Evolutionary conservation across 2,113 vertebrate species (phyloP).

Genomic region (Callipepla squamata): DNA sequence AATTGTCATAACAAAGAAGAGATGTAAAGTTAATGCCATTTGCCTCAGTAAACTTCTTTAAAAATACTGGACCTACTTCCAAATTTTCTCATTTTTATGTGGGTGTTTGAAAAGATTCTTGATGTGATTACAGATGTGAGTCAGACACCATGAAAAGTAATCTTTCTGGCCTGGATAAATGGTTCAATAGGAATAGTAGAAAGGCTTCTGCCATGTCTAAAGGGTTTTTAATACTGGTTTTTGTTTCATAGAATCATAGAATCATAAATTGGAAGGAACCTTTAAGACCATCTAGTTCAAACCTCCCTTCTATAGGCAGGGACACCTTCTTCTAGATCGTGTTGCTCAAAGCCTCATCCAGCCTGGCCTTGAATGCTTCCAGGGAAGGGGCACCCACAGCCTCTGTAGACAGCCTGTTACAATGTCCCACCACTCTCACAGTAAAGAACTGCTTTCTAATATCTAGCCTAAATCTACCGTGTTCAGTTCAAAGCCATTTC

Average conservation of each 20-base stretch:
- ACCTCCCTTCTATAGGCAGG: too few relatives aligned
- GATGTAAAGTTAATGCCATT: fast-evolving
- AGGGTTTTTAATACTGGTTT: background rate
- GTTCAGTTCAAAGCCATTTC: too few relatives aligned
- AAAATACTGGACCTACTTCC: background rate
- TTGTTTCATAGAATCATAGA: background rate
- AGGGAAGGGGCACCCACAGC: too few relatives aligned
- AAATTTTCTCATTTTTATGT: background rate
- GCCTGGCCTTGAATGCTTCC: too few relatives aligned
- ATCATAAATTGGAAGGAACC: too few relatives aligned
- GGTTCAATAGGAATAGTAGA: background rate
- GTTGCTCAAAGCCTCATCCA: too few relatives aligned
- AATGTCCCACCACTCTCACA: too few relatives aligned
- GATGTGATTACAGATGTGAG: background rate
- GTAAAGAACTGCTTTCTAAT: too few relatives aligned
- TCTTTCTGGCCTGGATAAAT: background rate
- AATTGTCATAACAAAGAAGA: background rate
- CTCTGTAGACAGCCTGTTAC: too few relatives aligned
- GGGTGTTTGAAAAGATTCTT: background rate
- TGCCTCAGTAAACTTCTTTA: background rate
- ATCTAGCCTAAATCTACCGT: too few relatives aligned
- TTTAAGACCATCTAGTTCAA: too few relatives aligned
- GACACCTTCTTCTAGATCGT: too few relatives aligned
- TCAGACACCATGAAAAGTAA: background rate
- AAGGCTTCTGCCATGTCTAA: background rate